These are phyloP conservation scores for Dendrocopos noguchii DNA, from an alignment of 2,113 vertebrate genomes.

Conservation along the genomic window DNA sequence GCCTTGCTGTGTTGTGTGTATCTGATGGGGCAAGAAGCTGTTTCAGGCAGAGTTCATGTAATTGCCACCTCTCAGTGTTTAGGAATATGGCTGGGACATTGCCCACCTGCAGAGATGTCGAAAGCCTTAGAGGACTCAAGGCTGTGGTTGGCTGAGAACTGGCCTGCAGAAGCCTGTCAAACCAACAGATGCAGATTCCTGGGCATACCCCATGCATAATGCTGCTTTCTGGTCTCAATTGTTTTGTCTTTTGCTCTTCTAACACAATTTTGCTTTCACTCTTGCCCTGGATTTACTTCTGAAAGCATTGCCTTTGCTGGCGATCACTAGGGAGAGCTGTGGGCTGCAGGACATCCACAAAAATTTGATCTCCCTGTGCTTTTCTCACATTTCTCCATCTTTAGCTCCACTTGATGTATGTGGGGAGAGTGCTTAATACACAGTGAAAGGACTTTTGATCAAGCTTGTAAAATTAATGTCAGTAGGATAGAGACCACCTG, in stretches of 20 bases:
- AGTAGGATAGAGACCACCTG: not conserved
- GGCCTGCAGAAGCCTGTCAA: not conserved
- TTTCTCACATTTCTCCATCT: not conserved
- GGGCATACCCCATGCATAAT: fast-evolving
- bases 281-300: not conserved
- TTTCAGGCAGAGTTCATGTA: not conserved
- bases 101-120: not conserved
- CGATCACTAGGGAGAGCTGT: not conserved
- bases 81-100: not conserved
- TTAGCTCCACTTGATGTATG: fast-evolving
- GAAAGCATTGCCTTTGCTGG: fast-evolving
- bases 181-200: not conserved
- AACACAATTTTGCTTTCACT: not conserved
- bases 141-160: not conserved
- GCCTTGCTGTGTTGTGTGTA: not conserved
- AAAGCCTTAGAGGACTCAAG: not conserved
- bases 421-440: not conserved
- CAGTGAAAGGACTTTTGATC: not conserved
- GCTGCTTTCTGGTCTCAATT: not conserved
- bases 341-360: not conserved
- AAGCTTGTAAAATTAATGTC: not conserved
- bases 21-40: not conserved
- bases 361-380: not conserved
- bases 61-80: not conserved
- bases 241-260: not conserved